A percentile compares a stretch with the other conserved stretches of the same genome.
These are phyloP conservation scores for Ophion obscuratus DNA, from an alignment of 2,888 invertebrate species.

Conservation along the genomic window DNA sequence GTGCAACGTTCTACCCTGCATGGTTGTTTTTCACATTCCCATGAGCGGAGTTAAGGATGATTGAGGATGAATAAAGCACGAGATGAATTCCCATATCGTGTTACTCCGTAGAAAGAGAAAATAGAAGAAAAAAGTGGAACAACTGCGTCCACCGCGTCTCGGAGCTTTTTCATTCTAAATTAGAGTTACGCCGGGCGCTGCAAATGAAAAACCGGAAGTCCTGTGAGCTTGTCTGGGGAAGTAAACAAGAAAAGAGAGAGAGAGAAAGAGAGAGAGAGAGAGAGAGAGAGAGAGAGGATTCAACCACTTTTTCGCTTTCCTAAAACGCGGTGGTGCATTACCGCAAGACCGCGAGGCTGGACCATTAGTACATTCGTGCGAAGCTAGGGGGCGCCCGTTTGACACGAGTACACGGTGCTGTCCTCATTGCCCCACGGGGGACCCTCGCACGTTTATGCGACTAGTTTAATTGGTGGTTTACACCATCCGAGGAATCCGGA, in stretches of 20 bases:
- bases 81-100: slow-evolving; percentile 3
- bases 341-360: slow-evolving; percentile 23
- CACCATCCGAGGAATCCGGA: slow-evolving; percentile 65
- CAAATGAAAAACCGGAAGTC: slow-evolving; percentile 53
- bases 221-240: slow-evolving; percentile 21
- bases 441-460: no score
- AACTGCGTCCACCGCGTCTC: slow-evolving; percentile 8
- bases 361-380: slow-evolving; percentile 21
- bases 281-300: neutral
- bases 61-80: slow-evolving; percentile 21
- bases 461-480: slow-evolving; percentile 80
- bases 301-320: neutral
- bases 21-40: slow-evolving; percentile 1
- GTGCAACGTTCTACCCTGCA: slow-evolving; percentile 6
- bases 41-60: slow-evolving; percentile 44
- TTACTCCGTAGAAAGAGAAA: neutral
- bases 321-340: slow-evolving; percentile 1
- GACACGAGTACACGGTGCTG: no score
- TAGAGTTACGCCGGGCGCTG: slow-evolving; percentile 1
- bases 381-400: slow-evolving; percentile 32
- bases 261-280: no score
- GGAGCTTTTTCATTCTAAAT: slow-evolving; percentile 36
- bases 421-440: no score
- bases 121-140: neutral
- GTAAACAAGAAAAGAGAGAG: slow-evolving; percentile 13